Base-by-base conservation (phyloP, 2,797 vertebrate genomes). In the Acanthis flammea region DNA sequence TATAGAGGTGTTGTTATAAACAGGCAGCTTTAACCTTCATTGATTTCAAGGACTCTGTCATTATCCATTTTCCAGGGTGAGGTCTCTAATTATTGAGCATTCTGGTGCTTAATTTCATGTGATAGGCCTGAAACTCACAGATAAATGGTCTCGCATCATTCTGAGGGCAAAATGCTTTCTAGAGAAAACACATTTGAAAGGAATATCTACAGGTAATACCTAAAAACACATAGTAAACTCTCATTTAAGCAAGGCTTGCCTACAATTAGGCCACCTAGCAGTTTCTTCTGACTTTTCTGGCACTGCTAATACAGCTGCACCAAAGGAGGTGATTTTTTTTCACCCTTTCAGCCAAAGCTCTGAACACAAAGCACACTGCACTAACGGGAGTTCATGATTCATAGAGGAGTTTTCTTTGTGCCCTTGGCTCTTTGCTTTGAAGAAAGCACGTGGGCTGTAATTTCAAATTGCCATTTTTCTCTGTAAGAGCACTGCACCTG, bases 1-100 rank as follows among this genome's bases (percentile, higher is more conserved):
- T 95, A 93, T 92, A 96, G 78, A 96, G 96, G 92, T 12, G 12
- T 90, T 95, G 87, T 93, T 96, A 86, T 93, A 95, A 96, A 95
- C 97, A 97, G 47, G 23, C 93, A 94, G 87, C 82, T 96, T 97
- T 97, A 96, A 97, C 98, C 98, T 98, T 97, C 80, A 80, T 75
- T 98, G 97, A 98, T 98, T 98, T 98, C 98, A 98, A 98, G 98
- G 98, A 97, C 97, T 97, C 80, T 85, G 91, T 97, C 97, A 97
- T 98, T 97, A 98, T 95, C 93, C 84, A 94, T 96, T 97, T 98
- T 97, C 94, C 94, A 95, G 95, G 84, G 89, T 65, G 92, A 97
- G 94, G 83, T 97, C 97, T 97, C 94, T 97, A 97, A 98, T 98
- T 98, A 97, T 82, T 92, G 85, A 77, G 88, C 72, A 97, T 94